Conservation (phyloP, 2,888 invertebrate genomes). For the Noctuana brunneofusca region DNA sequence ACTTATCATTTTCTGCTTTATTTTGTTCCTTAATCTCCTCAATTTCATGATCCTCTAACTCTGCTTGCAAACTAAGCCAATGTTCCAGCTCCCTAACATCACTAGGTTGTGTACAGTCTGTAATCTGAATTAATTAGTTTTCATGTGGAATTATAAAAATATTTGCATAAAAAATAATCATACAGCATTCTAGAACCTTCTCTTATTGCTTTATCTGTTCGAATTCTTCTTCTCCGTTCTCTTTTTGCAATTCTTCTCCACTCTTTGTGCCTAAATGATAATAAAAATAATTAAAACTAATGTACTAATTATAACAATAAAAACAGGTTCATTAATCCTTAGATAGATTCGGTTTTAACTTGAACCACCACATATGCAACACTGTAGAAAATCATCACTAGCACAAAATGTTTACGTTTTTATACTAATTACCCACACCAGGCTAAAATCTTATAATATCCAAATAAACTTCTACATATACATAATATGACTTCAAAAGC, state of each 20-base stretch:
- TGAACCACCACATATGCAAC: too few species aligned
- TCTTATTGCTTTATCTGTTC: constrained; percentile 83
- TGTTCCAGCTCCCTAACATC: constrained; percentile 45
- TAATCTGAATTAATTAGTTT: constrained; percentile 16
- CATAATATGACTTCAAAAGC: too few species aligned
- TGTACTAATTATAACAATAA: too few species aligned
- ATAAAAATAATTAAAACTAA: neutral
- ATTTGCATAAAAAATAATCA: neutral
- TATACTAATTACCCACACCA: too few species aligned
- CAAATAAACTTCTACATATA: too few species aligned
- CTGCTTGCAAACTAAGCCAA: constrained; percentile 80
- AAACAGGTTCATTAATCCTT: too few species aligned
- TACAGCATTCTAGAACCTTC: constrained; percentile 63
- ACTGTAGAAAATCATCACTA: too few species aligned
- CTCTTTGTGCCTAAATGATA: constrained; percentile 81
- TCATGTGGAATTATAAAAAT: neutral
- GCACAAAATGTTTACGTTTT: too few species aligned
- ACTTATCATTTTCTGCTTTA: constrained; percentile 82
- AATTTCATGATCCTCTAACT: constrained; percentile 75
- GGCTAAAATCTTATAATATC: too few species aligned
- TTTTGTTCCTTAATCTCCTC: constrained; percentile 81
- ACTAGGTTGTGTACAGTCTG: constrained; percentile 27
- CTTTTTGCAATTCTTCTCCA: constrained; percentile 90
- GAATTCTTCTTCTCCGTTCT: constrained; percentile 85
- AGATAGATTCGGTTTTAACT: too few species aligned